Conservation (phyloP, 2,888 invertebrate genomes). For the Athrips mouffetella region DNA sequence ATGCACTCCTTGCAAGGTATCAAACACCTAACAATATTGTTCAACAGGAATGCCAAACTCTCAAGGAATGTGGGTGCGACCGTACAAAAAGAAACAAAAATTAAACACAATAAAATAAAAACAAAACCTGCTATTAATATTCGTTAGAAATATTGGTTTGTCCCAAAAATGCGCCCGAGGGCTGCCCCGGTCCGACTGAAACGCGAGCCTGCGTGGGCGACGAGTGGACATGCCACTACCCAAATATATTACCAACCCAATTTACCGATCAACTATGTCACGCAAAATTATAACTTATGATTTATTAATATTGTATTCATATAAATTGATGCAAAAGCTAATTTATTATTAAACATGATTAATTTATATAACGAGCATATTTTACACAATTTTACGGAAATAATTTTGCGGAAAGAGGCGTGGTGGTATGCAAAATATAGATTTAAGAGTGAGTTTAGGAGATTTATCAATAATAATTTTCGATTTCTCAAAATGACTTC, state of each 20-base stretch:
- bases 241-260: constrained; percentile 47
- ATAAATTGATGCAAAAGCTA: not conserved
- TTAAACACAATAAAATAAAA: constrained; percentile 57
- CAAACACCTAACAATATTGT: constrained; percentile 14
- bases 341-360: not conserved
- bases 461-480: too few relatives aligned
- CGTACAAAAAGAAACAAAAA: constrained; percentile 46
- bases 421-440: too few relatives aligned
- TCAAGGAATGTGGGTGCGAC: constrained; percentile 56
- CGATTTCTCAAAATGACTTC: too few relatives aligned
- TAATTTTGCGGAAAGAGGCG: too few relatives aligned
- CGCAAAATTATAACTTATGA: constrained; percentile 55
- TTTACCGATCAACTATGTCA: constrained; percentile 45
- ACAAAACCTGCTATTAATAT: constrained; percentile 72
- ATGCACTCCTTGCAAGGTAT: too few relatives aligned
- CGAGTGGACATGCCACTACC: constrained; percentile 53
- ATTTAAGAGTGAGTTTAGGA: too few relatives aligned
- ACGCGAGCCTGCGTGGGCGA: constrained; percentile 66
- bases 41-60: constrained; percentile 45
- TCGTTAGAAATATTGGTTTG: constrained; percentile 77
- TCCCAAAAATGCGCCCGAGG: constrained; percentile 75
- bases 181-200: constrained; percentile 69
- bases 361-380: not conserved
- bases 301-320: constrained; percentile 37
- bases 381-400: not conserved